These are phyloP conservation scores for Sebastes miniatus DNA, from an alignment of 2,797 vertebrate species.

Conservation along the genomic window DNA sequence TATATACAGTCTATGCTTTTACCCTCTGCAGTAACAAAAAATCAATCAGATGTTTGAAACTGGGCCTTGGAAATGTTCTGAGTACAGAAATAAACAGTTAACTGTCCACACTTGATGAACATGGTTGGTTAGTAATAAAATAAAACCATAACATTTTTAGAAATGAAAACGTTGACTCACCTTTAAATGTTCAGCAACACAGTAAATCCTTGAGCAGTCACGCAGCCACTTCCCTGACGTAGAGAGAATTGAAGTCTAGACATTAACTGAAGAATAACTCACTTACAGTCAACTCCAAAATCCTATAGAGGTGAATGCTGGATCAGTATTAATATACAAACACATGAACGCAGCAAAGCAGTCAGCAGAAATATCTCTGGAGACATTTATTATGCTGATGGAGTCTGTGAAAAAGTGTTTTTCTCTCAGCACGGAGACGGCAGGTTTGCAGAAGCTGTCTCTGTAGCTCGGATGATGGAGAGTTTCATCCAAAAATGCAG, in stretches of 20 bases:
- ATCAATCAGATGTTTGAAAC: no score
- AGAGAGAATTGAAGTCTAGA: background rate
- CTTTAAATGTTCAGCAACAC: background rate
- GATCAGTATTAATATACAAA: constrained; percentile 1
- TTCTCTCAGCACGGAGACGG: background rate
- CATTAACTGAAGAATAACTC: background rate
- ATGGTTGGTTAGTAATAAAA: no score
- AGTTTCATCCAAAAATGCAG: background rate
- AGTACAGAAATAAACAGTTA: no score
- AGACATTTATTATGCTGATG: constrained; percentile 13
- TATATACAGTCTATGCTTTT: no score
- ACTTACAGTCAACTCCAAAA: background rate
- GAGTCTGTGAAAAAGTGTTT: constrained; percentile 4
- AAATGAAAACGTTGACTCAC: no score
- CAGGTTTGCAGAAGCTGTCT: background rate
- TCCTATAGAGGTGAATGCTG: background rate
- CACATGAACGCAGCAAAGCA: constrained; percentile 10
- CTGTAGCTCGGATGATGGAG: background rate
- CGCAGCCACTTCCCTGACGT: no score
- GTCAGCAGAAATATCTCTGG: constrained; percentile 1
- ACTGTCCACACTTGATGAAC: no score
- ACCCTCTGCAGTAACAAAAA: no score
- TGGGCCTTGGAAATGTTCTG: no score
- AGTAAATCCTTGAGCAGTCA: background rate
- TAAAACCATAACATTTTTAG: no score